phyloP scores from a whole-genome alignment of 2,113 vertebrate genomes.

The Gymnocephalus cernua region DNA sequence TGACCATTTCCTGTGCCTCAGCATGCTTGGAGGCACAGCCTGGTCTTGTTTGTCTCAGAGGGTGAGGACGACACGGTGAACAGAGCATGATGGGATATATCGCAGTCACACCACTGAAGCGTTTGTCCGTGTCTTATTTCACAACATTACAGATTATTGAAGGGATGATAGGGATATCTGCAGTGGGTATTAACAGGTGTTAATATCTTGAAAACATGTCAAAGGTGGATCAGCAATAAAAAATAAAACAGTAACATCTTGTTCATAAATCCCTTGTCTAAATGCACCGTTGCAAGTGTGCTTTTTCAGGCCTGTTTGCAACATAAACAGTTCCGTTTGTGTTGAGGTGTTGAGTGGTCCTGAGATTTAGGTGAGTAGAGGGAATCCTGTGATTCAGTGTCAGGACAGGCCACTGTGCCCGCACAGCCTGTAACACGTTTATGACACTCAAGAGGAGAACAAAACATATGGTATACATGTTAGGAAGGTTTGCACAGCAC shows the following conservation, averaged over 20 bases:
- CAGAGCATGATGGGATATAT: slow-evolving; percentile 18
- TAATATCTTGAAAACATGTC: slow-evolving; percentile 14
- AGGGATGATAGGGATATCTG: not conserved
- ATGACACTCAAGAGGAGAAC: slow-evolving; percentile 61
- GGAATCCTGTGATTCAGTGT: slow-evolving; percentile 73
- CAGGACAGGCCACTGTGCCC: slow-evolving; percentile 69
- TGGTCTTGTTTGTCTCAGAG: slow-evolving; percentile 44
- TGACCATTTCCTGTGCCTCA: slow-evolving; percentile 45
- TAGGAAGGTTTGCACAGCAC: slow-evolving; percentile 60
- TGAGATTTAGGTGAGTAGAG: slow-evolving; percentile 75
- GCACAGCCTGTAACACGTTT: slow-evolving; percentile 68
- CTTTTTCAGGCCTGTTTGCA: slow-evolving; percentile 62
- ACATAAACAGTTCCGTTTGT: slow-evolving; percentile 77
- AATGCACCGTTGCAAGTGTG: slow-evolving; percentile 41
- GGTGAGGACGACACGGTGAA: not conserved
- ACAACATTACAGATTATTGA: not conserved
- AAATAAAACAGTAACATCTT: slow-evolving; percentile 25
- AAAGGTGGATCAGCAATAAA: slow-evolving; percentile 8
- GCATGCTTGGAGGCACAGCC: slow-evolving; percentile 30
- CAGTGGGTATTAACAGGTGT: not conserved
- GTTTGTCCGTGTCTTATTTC: not conserved
- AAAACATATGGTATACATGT: slow-evolving; percentile 75
- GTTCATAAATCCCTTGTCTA: slow-evolving; percentile 67
- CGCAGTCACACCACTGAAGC: slow-evolving; percentile 6
- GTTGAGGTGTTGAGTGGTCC: slow-evolving; percentile 75